Evolutionary conservation across 1,140 invertebrate genomes (phyloP).

Genomic region (Drosophila yakuba): DNA sequence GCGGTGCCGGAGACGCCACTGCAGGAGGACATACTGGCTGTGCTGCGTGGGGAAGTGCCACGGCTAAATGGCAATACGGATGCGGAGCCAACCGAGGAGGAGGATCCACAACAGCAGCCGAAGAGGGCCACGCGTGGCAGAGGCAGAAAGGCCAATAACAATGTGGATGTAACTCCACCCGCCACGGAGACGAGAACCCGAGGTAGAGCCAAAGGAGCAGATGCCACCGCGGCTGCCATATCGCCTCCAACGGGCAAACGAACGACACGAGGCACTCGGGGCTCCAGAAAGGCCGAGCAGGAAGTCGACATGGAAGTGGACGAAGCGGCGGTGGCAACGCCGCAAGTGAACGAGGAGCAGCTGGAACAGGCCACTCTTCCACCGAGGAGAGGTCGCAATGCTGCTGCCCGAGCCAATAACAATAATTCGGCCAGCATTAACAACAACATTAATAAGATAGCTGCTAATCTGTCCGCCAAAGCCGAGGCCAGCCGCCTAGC

Average conservation of each 20-base stretch:
- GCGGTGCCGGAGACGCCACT: slow-evolving; percentile 57
- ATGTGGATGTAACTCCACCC: slow-evolving; percentile 13
- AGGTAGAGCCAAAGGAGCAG: slow-evolving; percentile 44
- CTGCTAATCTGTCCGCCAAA: slow-evolving; percentile 73
- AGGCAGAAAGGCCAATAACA: slow-evolving; percentile 42
- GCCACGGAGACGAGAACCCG: slow-evolving; percentile 47
- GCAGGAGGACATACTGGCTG: slow-evolving; percentile 80
- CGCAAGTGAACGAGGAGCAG: slow-evolving; percentile 13
- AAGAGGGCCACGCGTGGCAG: slow-evolving; percentile 60
- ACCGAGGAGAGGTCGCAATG: slow-evolving; percentile 62
- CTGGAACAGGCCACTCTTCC: slow-evolving; percentile 6
- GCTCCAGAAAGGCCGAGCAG: slow-evolving; percentile 25
- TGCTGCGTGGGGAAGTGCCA: slow-evolving; percentile 69
- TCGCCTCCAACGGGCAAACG: slow-evolving; percentile 40
- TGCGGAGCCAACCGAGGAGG: not conserved
- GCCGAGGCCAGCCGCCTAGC: slow-evolving; percentile 63
- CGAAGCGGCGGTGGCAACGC: slow-evolving; percentile 18
- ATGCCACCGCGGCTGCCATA: slow-evolving; percentile 11
- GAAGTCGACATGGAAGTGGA: slow-evolving; percentile 43
- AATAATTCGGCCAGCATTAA: slow-evolving; percentile 67
- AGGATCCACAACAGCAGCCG: slow-evolving; percentile 28
- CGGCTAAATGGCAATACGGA: slow-evolving; percentile 59
- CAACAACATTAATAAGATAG: slow-evolving; percentile 81
- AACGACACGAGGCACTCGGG: slow-evolving; percentile 58
- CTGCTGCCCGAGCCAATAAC: slow-evolving; percentile 61